A percentile compares a stretch with the other conserved stretches of the same genome.
phyloP scores from a whole-genome alignment of 2,113 vertebrate species.

The Alethe castanea region DNA sequence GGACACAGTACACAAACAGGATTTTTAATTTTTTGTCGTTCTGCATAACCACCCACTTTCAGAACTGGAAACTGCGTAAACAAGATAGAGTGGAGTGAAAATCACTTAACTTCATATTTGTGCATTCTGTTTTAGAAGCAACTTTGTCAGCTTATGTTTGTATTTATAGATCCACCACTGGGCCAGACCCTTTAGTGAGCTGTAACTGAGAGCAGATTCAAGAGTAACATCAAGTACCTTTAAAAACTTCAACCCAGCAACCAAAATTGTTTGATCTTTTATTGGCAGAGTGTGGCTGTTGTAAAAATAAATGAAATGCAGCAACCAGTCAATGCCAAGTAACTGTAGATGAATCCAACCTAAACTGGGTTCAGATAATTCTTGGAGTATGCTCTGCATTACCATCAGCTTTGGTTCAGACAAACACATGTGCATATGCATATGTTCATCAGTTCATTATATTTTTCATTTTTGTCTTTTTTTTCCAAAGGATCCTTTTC shows the following conservation, averaged over 20 bases:
- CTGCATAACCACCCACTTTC: not conserved
- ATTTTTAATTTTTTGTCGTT: not conserved
- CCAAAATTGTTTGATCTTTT: conserved; percentile 70
- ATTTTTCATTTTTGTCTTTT: not conserved
- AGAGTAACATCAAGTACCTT: conserved; percentile 50
- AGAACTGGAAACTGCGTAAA: conserved; percentile 14
- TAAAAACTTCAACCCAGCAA: conserved; percentile 66
- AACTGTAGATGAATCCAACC: conserved; percentile 31
- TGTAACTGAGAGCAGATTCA: conserved; percentile 59
- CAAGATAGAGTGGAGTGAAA: conserved; percentile 31
- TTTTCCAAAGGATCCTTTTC: not conserved
- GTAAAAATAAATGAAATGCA: conserved; percentile 70
- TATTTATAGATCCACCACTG: conserved; percentile 51
- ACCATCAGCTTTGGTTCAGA: not conserved
- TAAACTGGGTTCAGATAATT: conserved; percentile 39
- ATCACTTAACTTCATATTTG: conserved; percentile 1
- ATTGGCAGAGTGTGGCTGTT: conserved; percentile 62
- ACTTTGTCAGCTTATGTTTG: conserved; percentile 49
- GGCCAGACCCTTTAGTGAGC: conserved; percentile 37
- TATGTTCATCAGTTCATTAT: not conserved
- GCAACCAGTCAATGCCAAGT: conserved; percentile 61
- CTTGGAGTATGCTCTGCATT: conserved; percentile 30
- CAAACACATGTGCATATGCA: not conserved
- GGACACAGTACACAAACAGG: not conserved
- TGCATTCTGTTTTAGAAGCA: not conserved